Conservation (phyloP, 37 sponge, comb jelly and placozoan genomes). For the Hormiphora californensis region DNA sequence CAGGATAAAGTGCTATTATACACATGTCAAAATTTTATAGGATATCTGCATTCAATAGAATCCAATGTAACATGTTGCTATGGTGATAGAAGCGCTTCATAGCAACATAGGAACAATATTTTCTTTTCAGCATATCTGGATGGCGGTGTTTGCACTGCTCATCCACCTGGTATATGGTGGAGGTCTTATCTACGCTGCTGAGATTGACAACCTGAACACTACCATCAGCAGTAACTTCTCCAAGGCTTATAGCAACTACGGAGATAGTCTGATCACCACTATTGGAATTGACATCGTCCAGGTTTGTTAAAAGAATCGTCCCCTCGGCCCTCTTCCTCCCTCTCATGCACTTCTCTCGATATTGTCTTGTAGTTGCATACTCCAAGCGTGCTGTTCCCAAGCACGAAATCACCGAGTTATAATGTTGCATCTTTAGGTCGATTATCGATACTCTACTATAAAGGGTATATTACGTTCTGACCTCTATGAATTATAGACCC, state of each 20-base stretch:
- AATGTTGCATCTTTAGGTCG: no score
- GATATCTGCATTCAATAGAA: not conserved
- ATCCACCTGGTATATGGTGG: not conserved
- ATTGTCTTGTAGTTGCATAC: no score
- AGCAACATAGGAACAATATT: no score
- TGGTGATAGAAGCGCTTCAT: no score
- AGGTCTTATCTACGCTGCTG: not conserved
- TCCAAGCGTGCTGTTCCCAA: no score
- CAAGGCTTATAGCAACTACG: not conserved
- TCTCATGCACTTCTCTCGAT: no score
- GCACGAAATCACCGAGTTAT: no score
- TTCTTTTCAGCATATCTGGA: slow-evolving; percentile 12
- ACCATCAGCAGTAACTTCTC: not conserved
- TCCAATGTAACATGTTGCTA: not conserved
- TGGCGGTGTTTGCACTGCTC: not conserved
- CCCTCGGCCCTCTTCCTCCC: no score
- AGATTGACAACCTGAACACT: not conserved
- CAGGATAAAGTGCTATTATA: not conserved
- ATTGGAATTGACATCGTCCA: not conserved
- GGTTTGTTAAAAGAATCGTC: not conserved
- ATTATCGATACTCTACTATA: no score
- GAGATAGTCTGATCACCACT: not conserved
- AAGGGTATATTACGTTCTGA: no score
- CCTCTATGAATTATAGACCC: no score
- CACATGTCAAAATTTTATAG: not conserved